Conservation (phyloP, 2,797 vertebrate genomes). For the Alauda arvensis region DNA sequence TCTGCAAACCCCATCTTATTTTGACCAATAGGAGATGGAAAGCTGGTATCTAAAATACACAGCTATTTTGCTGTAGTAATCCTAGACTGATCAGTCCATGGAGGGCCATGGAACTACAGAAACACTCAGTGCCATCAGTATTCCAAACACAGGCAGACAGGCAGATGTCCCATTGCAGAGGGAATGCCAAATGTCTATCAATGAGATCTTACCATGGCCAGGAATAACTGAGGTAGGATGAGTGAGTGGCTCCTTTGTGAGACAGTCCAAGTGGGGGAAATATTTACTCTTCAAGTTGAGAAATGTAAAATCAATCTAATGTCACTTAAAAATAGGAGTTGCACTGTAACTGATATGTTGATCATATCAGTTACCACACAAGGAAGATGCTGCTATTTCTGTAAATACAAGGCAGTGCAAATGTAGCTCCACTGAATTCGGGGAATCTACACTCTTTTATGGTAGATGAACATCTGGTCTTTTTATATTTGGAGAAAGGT, state of each 20-base stretch:
- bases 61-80: not conserved
- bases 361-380: not conserved
- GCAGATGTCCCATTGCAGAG: slow-evolving; percentile 10
- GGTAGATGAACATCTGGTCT: not conserved
- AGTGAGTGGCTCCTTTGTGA: not conserved
- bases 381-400: not conserved
- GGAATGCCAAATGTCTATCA: slow-evolving; percentile 32
- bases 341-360: not conserved
- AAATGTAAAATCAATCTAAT: slow-evolving; percentile 26
- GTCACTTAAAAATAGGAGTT: slow-evolving; percentile 35
- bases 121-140: not conserved
- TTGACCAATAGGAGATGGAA: not conserved
- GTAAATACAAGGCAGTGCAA: not conserved
- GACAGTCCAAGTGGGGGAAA: slow-evolving; percentile 9
- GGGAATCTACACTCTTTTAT: not conserved
- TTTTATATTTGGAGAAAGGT: not conserved
- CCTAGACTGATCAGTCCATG: not conserved
- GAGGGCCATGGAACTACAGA: not conserved
- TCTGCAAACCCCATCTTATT: not conserved
- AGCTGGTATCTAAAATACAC: not conserved
- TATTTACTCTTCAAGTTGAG: slow-evolving; percentile 19
- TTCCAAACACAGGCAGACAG: not conserved
- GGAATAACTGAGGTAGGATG: not conserved
- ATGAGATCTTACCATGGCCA: not conserved
- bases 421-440: not conserved